Conservation (phyloP, 2,888 invertebrate genomes). For the Watsonalla binaria region DNA sequence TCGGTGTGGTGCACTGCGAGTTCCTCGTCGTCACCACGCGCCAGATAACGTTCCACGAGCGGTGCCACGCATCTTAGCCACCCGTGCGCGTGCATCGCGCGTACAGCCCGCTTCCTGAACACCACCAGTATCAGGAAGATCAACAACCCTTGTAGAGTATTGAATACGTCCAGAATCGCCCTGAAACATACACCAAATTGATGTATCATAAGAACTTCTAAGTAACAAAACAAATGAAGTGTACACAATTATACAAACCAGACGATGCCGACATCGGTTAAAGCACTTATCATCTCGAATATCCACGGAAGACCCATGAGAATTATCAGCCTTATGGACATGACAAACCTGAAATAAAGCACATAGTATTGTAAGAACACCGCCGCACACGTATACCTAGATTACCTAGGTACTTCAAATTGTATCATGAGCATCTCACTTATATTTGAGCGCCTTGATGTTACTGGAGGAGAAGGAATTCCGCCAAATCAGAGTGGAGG, state of each 20-base stretch:
- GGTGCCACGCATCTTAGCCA: conserved; percentile 49
- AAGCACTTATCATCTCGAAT: conserved; percentile 78
- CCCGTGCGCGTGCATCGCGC: conserved; percentile 49
- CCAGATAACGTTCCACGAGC: conserved; percentile 45
- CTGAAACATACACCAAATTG: conserved; percentile 51
- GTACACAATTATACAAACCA: conserved; percentile 36
- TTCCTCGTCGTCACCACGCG: conserved; percentile 66
- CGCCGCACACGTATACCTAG: background rate
- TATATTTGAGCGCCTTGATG: conserved; percentile 70
- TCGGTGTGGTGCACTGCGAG: conserved; percentile 58
- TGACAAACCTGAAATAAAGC: conserved; percentile 67
- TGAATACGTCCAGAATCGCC: conserved; percentile 78
- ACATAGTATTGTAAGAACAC: background rate
- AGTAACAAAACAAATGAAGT: background rate
- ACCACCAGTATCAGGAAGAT: conserved; percentile 81
- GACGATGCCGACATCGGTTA: conserved; percentile 36
- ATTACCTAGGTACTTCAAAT: background rate
- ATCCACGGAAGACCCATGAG: conserved; percentile 85
- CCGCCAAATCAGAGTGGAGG: conserved; percentile 76
- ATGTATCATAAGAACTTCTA: background rate
- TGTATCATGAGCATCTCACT: conserved; percentile 48
- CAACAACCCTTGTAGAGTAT: conserved; percentile 80
- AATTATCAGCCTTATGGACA: conserved; percentile 80
- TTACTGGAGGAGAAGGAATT: conserved; percentile 65
- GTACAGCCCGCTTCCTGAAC: conserved; percentile 71